Base-by-base conservation (phyloP, 2,888 invertebrate genomes). In the Acleris holmiana region DNA sequence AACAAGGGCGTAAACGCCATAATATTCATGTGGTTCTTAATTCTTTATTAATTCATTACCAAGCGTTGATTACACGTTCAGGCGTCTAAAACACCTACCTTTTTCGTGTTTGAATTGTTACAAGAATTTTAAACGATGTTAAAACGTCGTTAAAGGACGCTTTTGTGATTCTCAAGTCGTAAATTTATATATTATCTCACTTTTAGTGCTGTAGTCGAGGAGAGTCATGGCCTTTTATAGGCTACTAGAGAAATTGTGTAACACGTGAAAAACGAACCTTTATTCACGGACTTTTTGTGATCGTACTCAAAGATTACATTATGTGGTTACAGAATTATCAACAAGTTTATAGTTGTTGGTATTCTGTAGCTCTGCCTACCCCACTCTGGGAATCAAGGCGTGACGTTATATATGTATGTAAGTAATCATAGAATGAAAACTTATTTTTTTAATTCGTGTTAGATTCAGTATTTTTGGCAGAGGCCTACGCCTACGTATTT, bases 61-160 rank as follows among this genome's bases (percentile, higher is more conserved):
- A 51, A 19, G 13, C 35, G 46, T 57, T 47, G 40, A 51, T 62
- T 58, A 19, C 25, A 35, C 50, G 46, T 19, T 46, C 23, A 47
- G 35, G 23, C 46, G 40, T 58, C 23, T 47, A n/a, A 64, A 53
- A 53, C 46, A 13, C 2, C 35, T 41, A 23, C 55, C 55, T 55
- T 46, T 48, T 53, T 18, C 51, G 35, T 50, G 56, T 62, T 46
- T 35, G n/a, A 56, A 35, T 56, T 55, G 49, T 50, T 51, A 51
- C 29, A 35, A 7, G 50, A 21, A 54, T 54, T 53, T 40, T 41
- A 41, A 54, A 54, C 53, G 35, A 35, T 35, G 35, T 35, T 35
- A 23, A 17, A 23, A 56, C 44, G 46, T 17, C 46, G 17, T 56
- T 56, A 46, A 25, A 46, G n/a, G 56, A 15, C 18, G 56, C 29